phyloP scores from a whole-genome alignment of 2,113 vertebrate genomes.

The Trichechus manatus region DNA sequence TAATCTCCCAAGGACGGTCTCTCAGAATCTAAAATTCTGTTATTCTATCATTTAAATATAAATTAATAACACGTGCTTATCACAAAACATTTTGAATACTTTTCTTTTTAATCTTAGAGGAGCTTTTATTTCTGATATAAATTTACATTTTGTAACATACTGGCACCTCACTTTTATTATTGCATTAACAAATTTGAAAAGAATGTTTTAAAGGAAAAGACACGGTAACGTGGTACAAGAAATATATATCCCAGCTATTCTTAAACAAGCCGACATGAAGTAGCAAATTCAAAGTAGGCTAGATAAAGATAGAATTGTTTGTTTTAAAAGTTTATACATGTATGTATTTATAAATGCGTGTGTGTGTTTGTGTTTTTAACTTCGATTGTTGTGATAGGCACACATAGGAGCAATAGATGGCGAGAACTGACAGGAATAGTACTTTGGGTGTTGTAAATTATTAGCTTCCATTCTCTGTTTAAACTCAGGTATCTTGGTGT shows the following conservation, averaged over 20 bases:
- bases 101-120: background rate
- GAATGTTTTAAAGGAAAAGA: conserved; percentile 7
- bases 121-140: conserved; percentile 30
- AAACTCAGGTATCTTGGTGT: background rate
- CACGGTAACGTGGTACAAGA: background rate
- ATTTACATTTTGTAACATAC: background rate
- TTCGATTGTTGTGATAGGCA: background rate
- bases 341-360: background rate
- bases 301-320: background rate
- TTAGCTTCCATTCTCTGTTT: background rate
- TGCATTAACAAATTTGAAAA: conserved; percentile 26
- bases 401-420: background rate
- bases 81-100: background rate
- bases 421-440: background rate
- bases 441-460: background rate
- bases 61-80: background rate
- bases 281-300: background rate
- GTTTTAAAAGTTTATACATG: background rate
- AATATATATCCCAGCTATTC: background rate
- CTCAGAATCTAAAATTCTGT: background rate
- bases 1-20: background rate
- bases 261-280: background rate
- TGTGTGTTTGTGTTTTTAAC: background rate
- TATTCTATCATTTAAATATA: background rate
- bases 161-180: background rate